Evolutionary conservation across 2,797 vertebrate genomes (phyloP).

Genomic region (Enteromius unitaeniatus): DNA sequence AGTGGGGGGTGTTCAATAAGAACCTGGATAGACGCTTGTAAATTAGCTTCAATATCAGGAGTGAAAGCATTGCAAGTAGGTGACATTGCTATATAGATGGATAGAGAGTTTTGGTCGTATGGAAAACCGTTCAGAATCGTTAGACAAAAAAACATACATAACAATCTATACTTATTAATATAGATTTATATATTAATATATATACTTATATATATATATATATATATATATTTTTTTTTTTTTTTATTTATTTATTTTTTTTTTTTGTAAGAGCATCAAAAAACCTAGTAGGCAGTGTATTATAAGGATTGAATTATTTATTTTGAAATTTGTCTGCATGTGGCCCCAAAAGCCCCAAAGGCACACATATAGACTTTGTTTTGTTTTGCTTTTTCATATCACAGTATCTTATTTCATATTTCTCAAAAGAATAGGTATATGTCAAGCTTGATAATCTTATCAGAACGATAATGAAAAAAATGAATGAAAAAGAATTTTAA

Average conservation of each 20-base stretch:
- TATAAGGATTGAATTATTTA: neutral
- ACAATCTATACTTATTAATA: too few relatives aligned
- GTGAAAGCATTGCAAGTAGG: constrained; percentile 3
- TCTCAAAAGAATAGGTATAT: neutral
- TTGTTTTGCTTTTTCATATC: neutral
- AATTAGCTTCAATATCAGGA: constrained; percentile 38
- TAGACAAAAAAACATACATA: too few relatives aligned
- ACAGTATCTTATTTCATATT: constrained; percentile 4
- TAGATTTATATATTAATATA: too few relatives aligned
- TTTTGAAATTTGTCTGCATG: neutral
- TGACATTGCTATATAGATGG: neutral
- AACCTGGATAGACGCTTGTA: constrained; percentile 20
- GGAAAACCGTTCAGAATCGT: neutral
- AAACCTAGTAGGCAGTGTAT: neutral
- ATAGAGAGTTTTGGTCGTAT: neutral
- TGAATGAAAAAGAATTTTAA: neutral
- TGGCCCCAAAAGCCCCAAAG: neutral
- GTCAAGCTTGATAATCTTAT: constrained; percentile 4
- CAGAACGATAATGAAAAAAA: neutral
- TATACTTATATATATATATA: too few relatives aligned
- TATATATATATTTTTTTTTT: too few relatives aligned
- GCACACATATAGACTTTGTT: too few relatives aligned
- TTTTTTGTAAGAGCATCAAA: neutral
- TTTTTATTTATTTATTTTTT: too few relatives aligned
- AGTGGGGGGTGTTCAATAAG: constrained; percentile 24